Percentiles rank a stretch among this genome's conserved stretches.
These are phyloP conservation scores for Berghia stephanieae DNA, from an alignment of 1,140 invertebrate species.

Conservation along the genomic window DNA sequence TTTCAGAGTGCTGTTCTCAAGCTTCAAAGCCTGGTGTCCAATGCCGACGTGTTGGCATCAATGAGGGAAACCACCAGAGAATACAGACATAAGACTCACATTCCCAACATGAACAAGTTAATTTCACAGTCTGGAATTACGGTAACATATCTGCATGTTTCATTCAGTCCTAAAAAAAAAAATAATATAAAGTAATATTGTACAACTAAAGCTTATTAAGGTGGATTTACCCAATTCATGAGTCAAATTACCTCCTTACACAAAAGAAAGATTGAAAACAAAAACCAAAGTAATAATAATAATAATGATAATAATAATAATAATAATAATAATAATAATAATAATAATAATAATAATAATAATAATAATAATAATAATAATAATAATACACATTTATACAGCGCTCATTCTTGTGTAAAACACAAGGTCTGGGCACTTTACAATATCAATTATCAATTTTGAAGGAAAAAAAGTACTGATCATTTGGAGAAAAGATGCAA, in stretches of 20 bases:
- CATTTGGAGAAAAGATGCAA: too few relatives aligned
- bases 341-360: too few relatives aligned
- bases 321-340: too few relatives aligned
- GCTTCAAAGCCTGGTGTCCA: constrained; percentile 33
- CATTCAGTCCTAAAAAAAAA: background rate
- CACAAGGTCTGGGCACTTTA: too few relatives aligned
- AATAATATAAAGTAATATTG: background rate
- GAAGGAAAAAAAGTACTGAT: too few relatives aligned
- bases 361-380: too few relatives aligned
- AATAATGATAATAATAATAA: too few relatives aligned
- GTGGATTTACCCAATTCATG: background rate
- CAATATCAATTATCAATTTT: too few relatives aligned
- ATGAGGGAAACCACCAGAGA: constrained; percentile 18
- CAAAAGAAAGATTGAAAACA: background rate
- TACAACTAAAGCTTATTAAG: background rate
- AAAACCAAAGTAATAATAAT: background rate
- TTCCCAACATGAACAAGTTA: constrained; percentile 36
- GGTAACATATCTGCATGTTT: background rate
- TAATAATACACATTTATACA: too few relatives aligned
- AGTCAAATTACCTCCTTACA: background rate
- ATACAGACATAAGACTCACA: constrained; percentile 5
- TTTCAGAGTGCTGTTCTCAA: constrained; percentile 32
- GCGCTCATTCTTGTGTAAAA: too few relatives aligned
- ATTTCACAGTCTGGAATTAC: constrained; percentile 29
- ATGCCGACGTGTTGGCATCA: constrained; percentile 31